Percentiles rank a stretch among this genome's conserved stretches.
Conservation (phyloP, 2,888 invertebrate species). For the Kryphioiulus occultus region DNA sequence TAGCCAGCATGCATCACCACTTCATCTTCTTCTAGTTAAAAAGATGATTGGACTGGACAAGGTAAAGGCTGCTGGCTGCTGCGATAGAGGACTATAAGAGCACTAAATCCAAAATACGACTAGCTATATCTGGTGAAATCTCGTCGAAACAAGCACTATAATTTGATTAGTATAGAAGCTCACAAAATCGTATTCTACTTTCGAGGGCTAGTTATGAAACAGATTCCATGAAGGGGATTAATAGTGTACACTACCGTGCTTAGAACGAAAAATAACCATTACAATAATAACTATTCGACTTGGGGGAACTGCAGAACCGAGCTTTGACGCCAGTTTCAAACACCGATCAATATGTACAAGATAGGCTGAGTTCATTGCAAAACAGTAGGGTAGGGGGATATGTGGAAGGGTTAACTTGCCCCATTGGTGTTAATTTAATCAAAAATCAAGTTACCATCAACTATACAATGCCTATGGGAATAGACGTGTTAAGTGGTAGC, state of each 20-base stretch:
- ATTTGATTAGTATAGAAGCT: neutral
- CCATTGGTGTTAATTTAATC: neutral
- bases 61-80: neutral
- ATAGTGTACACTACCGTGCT: neutral
- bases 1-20: neutral
- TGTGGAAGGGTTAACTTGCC: neutral
- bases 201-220: neutral
- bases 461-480: too few relatives aligned
- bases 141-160: neutral
- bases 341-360: constrained; percentile 25
- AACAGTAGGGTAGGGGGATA: neutral
- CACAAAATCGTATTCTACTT: neutral
- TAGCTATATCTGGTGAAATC: neutral
- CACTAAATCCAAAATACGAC: neutral
- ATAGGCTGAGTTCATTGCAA: constrained; percentile 28
- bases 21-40: neutral
- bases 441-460: too few relatives aligned
- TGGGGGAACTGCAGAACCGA: neutral
- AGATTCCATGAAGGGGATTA: neutral
- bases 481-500: too few relatives aligned
- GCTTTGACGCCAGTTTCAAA: constrained; percentile 24
- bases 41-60: neutral
- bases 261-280: neutral
- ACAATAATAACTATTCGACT: neutral
- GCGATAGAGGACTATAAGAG: neutral